Conservation (phyloP, 2,888 invertebrate genomes). For the Nasonovia ribisnigri region DNA sequence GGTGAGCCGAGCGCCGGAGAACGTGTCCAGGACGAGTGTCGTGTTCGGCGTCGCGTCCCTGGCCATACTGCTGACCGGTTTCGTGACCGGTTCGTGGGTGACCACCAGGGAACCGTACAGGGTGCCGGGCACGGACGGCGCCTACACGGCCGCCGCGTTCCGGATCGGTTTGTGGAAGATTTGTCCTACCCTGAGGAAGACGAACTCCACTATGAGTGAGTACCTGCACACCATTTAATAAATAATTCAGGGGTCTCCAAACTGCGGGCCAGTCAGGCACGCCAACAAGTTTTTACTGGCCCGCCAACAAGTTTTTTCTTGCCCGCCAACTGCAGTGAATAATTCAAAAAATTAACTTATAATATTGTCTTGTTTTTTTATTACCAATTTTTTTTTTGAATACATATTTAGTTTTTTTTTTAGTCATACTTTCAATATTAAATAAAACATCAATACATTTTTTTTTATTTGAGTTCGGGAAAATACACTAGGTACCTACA, state of each 20-base stretch:
- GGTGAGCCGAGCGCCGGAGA: slow-evolving; percentile 47
- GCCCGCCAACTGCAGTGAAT: background rate
- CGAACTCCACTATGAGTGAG: slow-evolving; percentile 52
- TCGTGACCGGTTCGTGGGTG: slow-evolving; percentile 72
- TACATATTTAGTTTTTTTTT: too few relatives aligned
- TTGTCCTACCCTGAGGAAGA: slow-evolving; percentile 71
- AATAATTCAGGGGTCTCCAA: background rate
- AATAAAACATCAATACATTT: too few relatives aligned
- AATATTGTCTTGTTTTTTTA: background rate
- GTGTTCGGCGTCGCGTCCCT: slow-evolving; percentile 71
- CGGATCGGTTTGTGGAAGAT: slow-evolving; percentile 72
- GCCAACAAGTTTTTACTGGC: background rate
- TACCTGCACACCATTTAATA: background rate
- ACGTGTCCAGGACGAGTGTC: slow-evolving; percentile 71
- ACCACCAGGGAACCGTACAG: slow-evolving; percentile 72
- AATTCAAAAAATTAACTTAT: background rate
- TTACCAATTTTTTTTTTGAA: too few relatives aligned
- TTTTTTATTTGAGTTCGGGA: too few relatives aligned
- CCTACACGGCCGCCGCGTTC: slow-evolving; percentile 71
- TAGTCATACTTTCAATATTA: too few relatives aligned
- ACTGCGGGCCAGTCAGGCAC: too few relatives aligned
- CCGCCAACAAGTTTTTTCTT: too few relatives aligned
- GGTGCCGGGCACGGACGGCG: slow-evolving; percentile 70
- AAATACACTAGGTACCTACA: too few relatives aligned
- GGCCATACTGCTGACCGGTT: slow-evolving; percentile 71